Conservation (phyloP, 2,113 vertebrate species). For the Hippopotamus amphibius region DNA sequence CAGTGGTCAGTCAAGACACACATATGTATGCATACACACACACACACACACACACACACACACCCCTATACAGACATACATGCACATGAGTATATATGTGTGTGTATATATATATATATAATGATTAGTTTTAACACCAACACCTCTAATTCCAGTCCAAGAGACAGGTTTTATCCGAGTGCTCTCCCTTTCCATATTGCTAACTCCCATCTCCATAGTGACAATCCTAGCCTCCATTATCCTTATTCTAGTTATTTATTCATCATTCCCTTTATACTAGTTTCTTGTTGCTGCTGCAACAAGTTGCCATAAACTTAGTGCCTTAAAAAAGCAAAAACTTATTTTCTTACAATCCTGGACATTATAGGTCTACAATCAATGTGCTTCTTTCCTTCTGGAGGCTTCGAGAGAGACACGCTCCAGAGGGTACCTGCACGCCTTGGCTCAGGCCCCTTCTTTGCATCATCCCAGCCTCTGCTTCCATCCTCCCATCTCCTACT, state of each 20-base stretch:
- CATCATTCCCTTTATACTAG: neutral
- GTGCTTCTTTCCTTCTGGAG: neutral
- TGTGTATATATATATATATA: neutral
- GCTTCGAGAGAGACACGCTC: neutral
- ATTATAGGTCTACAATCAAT: neutral
- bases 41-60: too few relatives aligned
- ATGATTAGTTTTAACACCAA: neutral
- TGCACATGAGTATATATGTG: too few relatives aligned
- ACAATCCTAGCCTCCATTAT: neutral
- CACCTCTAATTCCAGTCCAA: neutral
- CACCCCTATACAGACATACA: fast-evolving
- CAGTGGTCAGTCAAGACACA: neutral
- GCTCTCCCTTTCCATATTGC: neutral
- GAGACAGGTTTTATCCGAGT: neutral
- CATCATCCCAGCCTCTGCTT: neutral
- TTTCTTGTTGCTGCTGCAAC: neutral
- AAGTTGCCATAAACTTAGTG: neutral
- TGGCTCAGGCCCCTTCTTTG: neutral
- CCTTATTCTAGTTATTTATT: neutral
- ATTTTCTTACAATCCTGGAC: neutral
- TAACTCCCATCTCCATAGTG: neutral
- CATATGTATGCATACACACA: too few relatives aligned
- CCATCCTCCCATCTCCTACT: too few relatives aligned
- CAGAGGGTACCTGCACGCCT: neutral
- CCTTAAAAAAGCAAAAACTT: neutral